Conservation (phyloP, 2,888 invertebrate genomes). For the Crepidodera aurea region DNA sequence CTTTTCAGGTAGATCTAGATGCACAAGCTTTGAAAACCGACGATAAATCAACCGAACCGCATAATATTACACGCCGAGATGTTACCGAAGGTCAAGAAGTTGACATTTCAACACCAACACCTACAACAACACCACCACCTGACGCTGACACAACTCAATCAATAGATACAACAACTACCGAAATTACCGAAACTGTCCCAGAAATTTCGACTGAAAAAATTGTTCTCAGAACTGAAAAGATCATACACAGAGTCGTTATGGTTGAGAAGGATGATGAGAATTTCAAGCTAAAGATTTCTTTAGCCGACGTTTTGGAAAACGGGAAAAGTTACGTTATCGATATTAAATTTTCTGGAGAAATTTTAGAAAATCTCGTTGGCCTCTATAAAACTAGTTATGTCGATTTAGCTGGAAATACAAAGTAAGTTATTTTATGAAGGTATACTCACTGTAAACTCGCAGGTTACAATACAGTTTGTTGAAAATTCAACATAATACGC, state of each 20-base stretch:
- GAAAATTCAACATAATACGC: too few relatives aligned
- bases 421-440: slow-evolving; percentile 59
- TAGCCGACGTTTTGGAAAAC: slow-evolving; percentile 60
- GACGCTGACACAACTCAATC: too few relatives aligned
- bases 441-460: too few relatives aligned
- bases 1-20: slow-evolving; percentile 25
- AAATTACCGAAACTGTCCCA: slow-evolving; percentile 15
- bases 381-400: slow-evolving; percentile 74
- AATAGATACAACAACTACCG: slow-evolving; percentile 6
- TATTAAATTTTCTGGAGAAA: slow-evolving; percentile 65
- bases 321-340: slow-evolving; percentile 66
- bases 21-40: slow-evolving; percentile 29
- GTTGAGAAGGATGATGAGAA: slow-evolving; percentile 57
- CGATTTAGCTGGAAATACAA: slow-evolving; percentile 61
- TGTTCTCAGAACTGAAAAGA: slow-evolving; percentile 35
- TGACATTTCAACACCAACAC: slow-evolving; percentile 8
- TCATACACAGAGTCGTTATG: slow-evolving; percentile 47
- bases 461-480: too few relatives aligned
- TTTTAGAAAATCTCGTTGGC: slow-evolving; percentile 70
- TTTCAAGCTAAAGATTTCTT: slow-evolving; percentile 58
- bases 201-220: slow-evolving; percentile 35
- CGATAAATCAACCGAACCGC: background rate
- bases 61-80: slow-evolving; percentile 33
- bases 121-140: slow-evolving; percentile 16
- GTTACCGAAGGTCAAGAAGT: slow-evolving; percentile 4